Conservation (phyloP, 1,140 invertebrate genomes). For the Fopius arisanus region DNA sequence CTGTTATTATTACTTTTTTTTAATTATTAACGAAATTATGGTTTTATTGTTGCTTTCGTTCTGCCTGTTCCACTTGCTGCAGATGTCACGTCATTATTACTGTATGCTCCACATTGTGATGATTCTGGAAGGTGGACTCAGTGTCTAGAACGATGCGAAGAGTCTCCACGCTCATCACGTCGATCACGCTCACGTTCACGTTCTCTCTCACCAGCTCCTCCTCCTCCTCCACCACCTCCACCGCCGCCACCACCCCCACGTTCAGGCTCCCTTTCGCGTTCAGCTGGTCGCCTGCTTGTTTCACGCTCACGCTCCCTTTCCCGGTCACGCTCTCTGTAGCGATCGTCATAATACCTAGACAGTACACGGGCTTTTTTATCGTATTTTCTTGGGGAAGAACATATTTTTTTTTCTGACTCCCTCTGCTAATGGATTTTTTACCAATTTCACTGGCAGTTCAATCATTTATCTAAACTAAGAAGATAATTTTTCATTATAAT, state of each 20-base stretch:
- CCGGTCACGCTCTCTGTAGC: conserved; percentile 75
- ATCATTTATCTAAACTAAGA: not conserved
- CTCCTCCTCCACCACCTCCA: too few relatives aligned
- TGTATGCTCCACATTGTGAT: not conserved
- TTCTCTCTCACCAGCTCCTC: conserved; percentile 67
- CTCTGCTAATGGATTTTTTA: not conserved
- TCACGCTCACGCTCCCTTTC: conserved; percentile 63
- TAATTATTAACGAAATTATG: not conserved
- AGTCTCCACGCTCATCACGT: conserved; percentile 71
- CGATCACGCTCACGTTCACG: conserved; percentile 72
- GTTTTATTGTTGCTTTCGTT: conserved; percentile 22
- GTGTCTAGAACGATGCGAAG: conserved; percentile 76
- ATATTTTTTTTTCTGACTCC: not conserved
- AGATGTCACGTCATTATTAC: not conserved
- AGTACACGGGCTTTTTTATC: conserved; percentile 50
- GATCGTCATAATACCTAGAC: conserved; percentile 80
- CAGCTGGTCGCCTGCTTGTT: conserved; percentile 6
- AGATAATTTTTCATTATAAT: not conserved
- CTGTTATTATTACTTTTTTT: not conserved
- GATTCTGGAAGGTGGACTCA: conserved; percentile 51
- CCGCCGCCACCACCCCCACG: conserved; percentile 66
- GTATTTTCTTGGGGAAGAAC: conserved; percentile 45
- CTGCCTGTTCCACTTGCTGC: conserved; percentile 3
- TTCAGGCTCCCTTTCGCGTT: conserved; percentile 62
- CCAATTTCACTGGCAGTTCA: not conserved